Evolutionary conservation across 2,113 vertebrate species (phyloP).

Genomic region (Pelusios castaneus): DNA sequence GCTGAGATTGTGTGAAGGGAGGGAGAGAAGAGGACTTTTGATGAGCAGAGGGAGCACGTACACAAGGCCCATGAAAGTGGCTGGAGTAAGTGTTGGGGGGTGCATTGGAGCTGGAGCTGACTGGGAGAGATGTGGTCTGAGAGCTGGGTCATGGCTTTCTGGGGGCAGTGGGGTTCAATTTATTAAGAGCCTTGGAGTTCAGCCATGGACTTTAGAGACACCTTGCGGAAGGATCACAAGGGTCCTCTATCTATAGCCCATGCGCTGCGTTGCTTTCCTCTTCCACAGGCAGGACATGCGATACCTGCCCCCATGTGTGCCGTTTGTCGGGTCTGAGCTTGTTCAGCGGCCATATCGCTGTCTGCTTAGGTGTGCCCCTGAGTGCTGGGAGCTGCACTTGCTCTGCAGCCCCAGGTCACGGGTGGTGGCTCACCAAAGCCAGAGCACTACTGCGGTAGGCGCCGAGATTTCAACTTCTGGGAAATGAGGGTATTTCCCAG

Average conservation of each 20-base stretch:
- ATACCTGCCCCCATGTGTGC: not conserved
- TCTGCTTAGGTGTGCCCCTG: not conserved
- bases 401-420: not conserved
- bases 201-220: not conserved
- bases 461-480: not conserved
- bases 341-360: not conserved
- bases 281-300: not conserved
- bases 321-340: not conserved
- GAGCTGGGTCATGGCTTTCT: not conserved
- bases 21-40: not conserved
- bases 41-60: not conserved
- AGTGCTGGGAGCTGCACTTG: not conserved
- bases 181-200: not conserved
- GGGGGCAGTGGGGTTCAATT: not conserved
- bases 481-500: not conserved
- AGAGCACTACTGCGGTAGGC: not conserved
- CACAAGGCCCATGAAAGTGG: not conserved
- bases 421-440: not conserved
- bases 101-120: not conserved
- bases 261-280: not conserved
- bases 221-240: not conserved
- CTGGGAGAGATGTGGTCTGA: not conserved
- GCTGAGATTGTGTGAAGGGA: not conserved
- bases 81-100: not conserved
- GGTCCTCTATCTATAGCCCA: not conserved